These are phyloP conservation scores for Cephus runcator DNA, from an alignment of 2,888 invertebrate genomes.

Conservation along the genomic window DNA sequence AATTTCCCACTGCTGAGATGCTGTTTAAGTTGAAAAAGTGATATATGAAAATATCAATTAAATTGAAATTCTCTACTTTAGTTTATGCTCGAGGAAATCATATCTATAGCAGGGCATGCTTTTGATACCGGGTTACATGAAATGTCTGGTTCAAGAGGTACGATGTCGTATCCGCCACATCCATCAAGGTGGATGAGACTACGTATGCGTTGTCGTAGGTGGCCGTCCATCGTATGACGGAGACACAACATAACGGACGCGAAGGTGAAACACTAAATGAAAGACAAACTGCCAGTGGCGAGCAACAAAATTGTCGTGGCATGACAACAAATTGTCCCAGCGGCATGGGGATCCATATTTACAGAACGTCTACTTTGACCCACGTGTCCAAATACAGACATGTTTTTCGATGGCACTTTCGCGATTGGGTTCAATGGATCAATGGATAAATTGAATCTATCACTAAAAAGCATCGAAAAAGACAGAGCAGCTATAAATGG, in stretches of 20 bases:
- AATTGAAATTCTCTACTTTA: background rate
- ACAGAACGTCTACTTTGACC: background rate
- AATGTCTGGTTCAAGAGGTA: background rate
- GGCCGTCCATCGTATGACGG: conserved; percentile 19
- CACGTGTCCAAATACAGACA: background rate
- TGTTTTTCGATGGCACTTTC: background rate
- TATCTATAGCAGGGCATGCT: background rate
- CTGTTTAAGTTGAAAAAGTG: no score
- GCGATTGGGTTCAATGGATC: background rate
- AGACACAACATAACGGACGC: conserved; percentile 11
- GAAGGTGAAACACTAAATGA: conserved; percentile 26
- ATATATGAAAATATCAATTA: background rate
- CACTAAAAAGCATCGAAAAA: background rate
- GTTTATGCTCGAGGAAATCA: background rate
- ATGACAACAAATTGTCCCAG: background rate
- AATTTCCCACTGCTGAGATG: background rate
- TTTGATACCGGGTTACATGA: background rate
- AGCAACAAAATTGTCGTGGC: conserved; percentile 31
- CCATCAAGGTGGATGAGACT: conserved; percentile 47
- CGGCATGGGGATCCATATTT: background rate
- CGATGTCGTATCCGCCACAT: conserved; percentile 38
- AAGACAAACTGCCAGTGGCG: conserved; percentile 15
- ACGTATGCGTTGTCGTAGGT: background rate
- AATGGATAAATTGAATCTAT: background rate
- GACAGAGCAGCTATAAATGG: background rate